Evolutionary conservation across 2,888 invertebrate genomes (phyloP), one percentile per base, ranked within the genome.

Genomic region (Perizoma flavofasciatum): DNA sequence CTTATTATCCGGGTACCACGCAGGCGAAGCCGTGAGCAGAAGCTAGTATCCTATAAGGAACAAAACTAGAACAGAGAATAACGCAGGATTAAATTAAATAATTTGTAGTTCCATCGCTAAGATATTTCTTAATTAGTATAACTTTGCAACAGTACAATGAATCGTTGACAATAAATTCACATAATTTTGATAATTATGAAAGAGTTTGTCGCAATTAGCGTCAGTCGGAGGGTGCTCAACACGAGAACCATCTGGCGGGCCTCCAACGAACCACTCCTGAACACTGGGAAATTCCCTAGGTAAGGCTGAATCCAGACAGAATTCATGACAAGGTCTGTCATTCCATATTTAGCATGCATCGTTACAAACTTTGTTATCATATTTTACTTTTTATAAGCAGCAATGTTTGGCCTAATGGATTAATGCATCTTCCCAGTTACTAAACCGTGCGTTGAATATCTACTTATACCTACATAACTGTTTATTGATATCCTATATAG

Each of bases 151-250:
- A 62, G 63, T 64, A 67, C 65, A 69, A 74, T 75, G 67, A 79
- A 77, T 73, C 66, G 75, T 76, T 74, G 74, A 78, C 78, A 77
- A 77, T 77, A 78, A 78, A 78, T 81, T 75, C 71, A 67, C 72
- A 70, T 77, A 81, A 82, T 79, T 81, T 77, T 67, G 81, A 88
- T 86, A 88, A 90, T 89, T 89, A 85, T 81, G 79, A 80, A 82
- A 82, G 83, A 87, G 85, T 85, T 88, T 82, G 85, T 79, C 88
- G 89, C 89, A 91, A 89, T 91, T 91, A 91, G 86, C 79, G 88
- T 81, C 83, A 82, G 83, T 78, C 70, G 78, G 81, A 81, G 86
- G 82, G 87, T 82, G 75, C 88, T 87, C 73, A 77, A 77, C 79
- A 75, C 77, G 79, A 86, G 88, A 79, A 85, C 81, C 83, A 87